phyloP scores from a whole-genome alignment of 2,113 vertebrate genomes.

The Tragelaphus scriptus region DNA sequence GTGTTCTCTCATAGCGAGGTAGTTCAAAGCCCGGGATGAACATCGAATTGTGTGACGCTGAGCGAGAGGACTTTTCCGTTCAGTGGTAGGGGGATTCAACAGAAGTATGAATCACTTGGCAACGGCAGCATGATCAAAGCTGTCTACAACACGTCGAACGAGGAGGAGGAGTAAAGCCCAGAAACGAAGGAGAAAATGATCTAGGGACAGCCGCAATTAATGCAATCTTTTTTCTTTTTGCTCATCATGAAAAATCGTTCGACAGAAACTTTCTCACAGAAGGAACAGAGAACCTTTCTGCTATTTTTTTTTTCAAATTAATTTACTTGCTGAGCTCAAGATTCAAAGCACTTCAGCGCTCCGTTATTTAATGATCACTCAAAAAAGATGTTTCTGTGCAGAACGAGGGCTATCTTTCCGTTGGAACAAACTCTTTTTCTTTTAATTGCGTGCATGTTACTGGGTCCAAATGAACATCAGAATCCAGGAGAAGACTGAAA shows the following conservation, averaged over 20 bases:
- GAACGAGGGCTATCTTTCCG: background rate
- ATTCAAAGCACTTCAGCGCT: conserved; percentile 16
- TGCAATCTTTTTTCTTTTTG: conserved; percentile 38
- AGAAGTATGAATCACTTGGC: background rate
- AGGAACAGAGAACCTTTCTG: conserved; percentile 34
- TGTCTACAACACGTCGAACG: background rate
- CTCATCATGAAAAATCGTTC: conserved; percentile 19
- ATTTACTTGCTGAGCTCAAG: background rate
- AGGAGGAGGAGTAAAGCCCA: background rate
- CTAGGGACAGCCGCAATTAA: background rate
- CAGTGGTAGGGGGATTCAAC: background rate
- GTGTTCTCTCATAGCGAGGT: background rate
- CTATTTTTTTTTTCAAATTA: background rate
- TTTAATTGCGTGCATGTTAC: background rate
- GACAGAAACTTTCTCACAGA: conserved; percentile 44
- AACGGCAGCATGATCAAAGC: background rate
- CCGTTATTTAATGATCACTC: background rate
- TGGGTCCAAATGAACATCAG: conserved; percentile 27
- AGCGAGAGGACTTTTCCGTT: rapidly evolving
- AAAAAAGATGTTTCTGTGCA: background rate
- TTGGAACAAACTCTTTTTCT: background rate
- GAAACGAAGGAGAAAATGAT: background rate
- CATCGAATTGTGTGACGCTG: background rate
- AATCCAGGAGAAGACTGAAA: conserved; percentile 22
- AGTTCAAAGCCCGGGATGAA: background rate